Evolutionary conservation across 1,140 invertebrate genomes (phyloP), one percentile per base, ranked within the genome.

Genomic region (Cataglyphis hispanica): DNA sequence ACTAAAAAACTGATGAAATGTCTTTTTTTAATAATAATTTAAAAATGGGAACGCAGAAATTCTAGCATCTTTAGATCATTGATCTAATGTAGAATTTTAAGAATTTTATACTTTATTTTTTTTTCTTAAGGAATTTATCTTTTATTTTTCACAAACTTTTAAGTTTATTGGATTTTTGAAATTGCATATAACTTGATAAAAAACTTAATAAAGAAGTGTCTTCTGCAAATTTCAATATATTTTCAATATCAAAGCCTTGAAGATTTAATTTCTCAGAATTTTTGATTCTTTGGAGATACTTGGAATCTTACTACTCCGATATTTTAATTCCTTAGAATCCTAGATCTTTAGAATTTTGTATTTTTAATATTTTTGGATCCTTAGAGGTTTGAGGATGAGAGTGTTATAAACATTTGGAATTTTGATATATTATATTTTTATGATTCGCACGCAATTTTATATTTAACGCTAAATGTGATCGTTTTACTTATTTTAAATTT

Each of bases 211-310:
- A 2, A 27, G 13, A 16, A 22, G 34, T 37, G 11, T 69, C 10
- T 16, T 46, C 2, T 53, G 2, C 5, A 4, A 50, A 27, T 34
- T 43, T 13, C 5, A 72, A 19, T 70, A 25, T 70, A 43, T 40
- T 56, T 16, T 19, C 5, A 3, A 60, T 2, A 6, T 77, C 43
- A 34, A 4, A 22, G 56, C 25, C 8, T 13, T 43, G 66, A n/a
- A 81, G 2, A n/a, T 81, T 72, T 61, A 37, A 10, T 46, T 72
- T 72, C 67, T 81, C 27, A 25, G 53, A 60, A 31, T 34, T 34
- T 83, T 74, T 56, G 27, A 83, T 56, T 27, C 78, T 83, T 83
- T 74, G 78, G 53, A 74, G 2, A 50, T 74, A 83, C 78, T 74
- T 83, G 37, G 66, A 46, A 74, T 61, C 43, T 81, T 46, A 61